phyloP scores from a whole-genome alignment of 2,888 invertebrate genomes.

The Meliscaeva auricollis region DNA sequence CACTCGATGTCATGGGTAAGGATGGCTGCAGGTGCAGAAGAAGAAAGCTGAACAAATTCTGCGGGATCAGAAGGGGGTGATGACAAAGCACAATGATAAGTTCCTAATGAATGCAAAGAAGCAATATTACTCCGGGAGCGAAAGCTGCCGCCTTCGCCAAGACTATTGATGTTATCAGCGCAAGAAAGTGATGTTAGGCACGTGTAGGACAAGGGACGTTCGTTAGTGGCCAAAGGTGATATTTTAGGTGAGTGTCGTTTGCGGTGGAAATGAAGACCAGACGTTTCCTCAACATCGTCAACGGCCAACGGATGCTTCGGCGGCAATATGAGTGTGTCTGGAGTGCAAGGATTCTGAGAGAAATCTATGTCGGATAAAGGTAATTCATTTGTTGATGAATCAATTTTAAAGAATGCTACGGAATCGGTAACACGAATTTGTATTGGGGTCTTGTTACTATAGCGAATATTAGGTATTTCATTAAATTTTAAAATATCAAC shows the following conservation, averaged over 20 bases:
- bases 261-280: conserved; percentile 57
- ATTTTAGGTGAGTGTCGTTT: conserved; percentile 83
- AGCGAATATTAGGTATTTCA: conserved; percentile 77
- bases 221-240: conserved; percentile 84
- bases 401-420: conserved; percentile 82
- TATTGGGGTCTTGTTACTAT: conserved; percentile 75
- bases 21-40: conserved; percentile 80
- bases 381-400: conserved; percentile 89
- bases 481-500: conserved; percentile 73
- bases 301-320: conserved; percentile 52
- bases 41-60: conserved; percentile 80
- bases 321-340: conserved; percentile 77
- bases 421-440: conserved; percentile 81
- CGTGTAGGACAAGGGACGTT: conserved; percentile 83
- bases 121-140: conserved; percentile 61
- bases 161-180: conserved; percentile 51
- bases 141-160: conserved; percentile 35
- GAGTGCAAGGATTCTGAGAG: conserved; percentile 81
- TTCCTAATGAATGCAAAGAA: conserved; percentile 56
- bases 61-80: conserved; percentile 20
- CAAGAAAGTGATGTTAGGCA: conserved; percentile 77
- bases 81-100: conserved; percentile 42
- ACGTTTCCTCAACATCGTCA: conserved; percentile 48
- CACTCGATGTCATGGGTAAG: conserved; percentile 78
- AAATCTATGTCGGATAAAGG: conserved; percentile 87